Conservation (phyloP, 2,888 invertebrate genomes). For the Dexiosoma caninum region DNA sequence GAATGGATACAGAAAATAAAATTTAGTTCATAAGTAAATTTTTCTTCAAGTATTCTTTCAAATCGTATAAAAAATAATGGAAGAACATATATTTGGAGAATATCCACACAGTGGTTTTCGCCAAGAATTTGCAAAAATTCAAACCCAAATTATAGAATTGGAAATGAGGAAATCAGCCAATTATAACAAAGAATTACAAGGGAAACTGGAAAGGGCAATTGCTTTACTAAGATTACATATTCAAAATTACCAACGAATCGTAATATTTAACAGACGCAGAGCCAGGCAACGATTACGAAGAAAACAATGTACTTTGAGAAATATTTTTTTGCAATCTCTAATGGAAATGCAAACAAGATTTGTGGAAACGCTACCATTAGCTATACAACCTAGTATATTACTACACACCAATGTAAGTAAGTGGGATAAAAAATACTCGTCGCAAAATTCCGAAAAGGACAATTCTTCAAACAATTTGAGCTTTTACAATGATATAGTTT, state of each 20-base stretch:
- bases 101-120: conserved; percentile 2
- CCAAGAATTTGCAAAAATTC: background rate
- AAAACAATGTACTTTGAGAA: conserved; percentile 68
- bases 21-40: too few species aligned
- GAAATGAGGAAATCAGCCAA: background rate
- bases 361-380: conserved; percentile 68
- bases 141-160: conserved; percentile 9
- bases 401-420: background rate
- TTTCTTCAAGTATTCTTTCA: too few species aligned
- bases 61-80: conserved; percentile 22
- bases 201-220: conserved; percentile 36
- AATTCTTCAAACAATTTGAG: background rate
- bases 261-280: conserved; percentile 71
- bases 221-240: conserved; percentile 69
- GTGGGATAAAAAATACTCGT: background rate
- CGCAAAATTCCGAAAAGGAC: background rate
- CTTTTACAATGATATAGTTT: conserved; percentile 68
- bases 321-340: conserved; percentile 72
- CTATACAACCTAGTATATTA: conserved; percentile 38
- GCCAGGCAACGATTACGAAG: conserved; percentile 68
- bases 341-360: conserved; percentile 72
- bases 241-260: conserved; percentile 70
- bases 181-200: background rate
- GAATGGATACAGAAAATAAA: too few species aligned
- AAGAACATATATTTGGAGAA: conserved; percentile 55